Base-by-base conservation (phyloP, 2,797 vertebrate species). In the Cheirogaleus major region DNA sequence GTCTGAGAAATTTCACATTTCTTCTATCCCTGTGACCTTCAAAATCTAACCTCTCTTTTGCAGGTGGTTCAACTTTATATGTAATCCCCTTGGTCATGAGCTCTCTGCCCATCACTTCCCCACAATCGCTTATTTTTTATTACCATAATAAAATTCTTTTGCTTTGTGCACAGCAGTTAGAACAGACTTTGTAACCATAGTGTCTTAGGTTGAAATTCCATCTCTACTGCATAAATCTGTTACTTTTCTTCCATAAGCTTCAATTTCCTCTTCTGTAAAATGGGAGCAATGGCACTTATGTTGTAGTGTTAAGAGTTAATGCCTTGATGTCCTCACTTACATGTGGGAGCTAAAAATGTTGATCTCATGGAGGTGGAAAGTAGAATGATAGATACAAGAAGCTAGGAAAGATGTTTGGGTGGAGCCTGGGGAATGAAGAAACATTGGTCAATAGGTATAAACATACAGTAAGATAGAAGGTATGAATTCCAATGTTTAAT, bases 1-100 rank as follows among this genome's bases (percentile, higher is more conserved):
- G 67, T 89, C 55, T 91, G 20, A 84, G 27, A 83, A 86, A 81
- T 72, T 41, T 8, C 4, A 45, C 20, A 23, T 45, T 79, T 85
- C 14, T 78, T 32, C 14, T 15, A 1, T 1, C 9, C 1, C 11
- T 14, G 25, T 1, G 48, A 4, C 6, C 3, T 6, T 12, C 27
- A 41, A 55, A 48, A 10, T 7, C 61, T 59, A 4, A 10, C 23
- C 7, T 30, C 8, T 75, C 17, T 41, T 83, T 41, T 18, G 22
- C 15, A 82, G n/a, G 41, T 52, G 3, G 6, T 43, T 59, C 25
- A 57, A 32, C 5, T 85, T n/a, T 35, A 9, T 12, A 10, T 7
- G 20, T 25, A 59, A 48, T 41, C 30, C 2, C 75, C 8, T 65
- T 50, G 45, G 57, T 45, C 67, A 11, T 12, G 32, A 22, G 6